Evolutionary conservation across 2,888 invertebrate species (phyloP), one percentile per base, ranked within the genome.

Genomic region (Synergus gifuensis): DNA sequence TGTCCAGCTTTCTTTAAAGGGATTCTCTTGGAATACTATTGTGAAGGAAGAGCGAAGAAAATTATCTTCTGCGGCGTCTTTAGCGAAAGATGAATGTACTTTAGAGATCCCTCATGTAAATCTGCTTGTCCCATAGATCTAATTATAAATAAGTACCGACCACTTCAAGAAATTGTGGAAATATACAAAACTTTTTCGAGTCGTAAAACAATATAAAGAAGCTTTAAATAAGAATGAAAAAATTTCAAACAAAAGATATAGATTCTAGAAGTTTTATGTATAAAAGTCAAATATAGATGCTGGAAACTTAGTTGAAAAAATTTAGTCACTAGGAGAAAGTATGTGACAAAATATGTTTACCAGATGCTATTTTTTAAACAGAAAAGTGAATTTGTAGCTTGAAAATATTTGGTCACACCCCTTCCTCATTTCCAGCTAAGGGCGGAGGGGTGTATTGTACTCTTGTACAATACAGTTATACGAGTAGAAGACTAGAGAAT

Each of bases 1-100:
- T 84, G 84, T 86, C 80, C 83, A 81, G 81, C 44, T 82, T 85
- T 85, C 84, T 85, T 86, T 82, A 85, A 86, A 86, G 85, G 79
- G 85, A 85, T 85, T 85, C 83, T 73, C 54, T 73, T n/a, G 14
- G 28, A 60, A 63, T 66, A 66, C 44, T 18, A 42, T 66, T 66
- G 36, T 36, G 73, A 76, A 16, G 40, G 44, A 63, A 46, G 22
- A 60, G 18, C n/a, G 22, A 62, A 42, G 58, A 60, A 58, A 76
- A 58, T 62, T 42, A 54, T 60, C 58, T 54, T 18, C 1, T 67
- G 44, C 67, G 22, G 12, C n/a, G 40, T 9, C 36, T 63, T 64
- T 67, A 12, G 46, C 67, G 12, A 67, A 67, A 46, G 67, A 44
- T 46, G 22, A 67, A 67, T 46, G 18, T 67, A 46, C 46, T 46